These are phyloP conservation scores for Macropus fuliginosus DNA, from an alignment of 2,797 vertebrate species.

Conservation along the genomic window DNA sequence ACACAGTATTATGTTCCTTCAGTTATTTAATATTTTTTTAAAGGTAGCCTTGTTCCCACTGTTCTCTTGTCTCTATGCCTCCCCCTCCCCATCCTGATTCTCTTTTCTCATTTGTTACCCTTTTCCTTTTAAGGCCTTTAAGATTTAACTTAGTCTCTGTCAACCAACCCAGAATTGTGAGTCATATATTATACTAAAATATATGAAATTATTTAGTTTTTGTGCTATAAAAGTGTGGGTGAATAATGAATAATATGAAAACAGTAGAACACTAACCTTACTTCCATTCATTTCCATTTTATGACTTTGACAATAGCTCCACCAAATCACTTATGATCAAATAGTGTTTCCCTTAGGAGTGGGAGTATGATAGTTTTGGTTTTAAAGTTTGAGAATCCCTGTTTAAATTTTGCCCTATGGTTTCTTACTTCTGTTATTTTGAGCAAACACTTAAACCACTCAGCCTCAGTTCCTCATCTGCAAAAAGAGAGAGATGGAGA, in stretches of 20 bases:
- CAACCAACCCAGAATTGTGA: not conserved
- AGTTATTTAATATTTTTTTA: not conserved
- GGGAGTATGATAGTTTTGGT: not conserved
- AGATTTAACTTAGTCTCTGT: not conserved
- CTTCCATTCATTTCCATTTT: not conserved
- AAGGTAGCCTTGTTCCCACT: not conserved
- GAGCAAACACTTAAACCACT: not conserved
- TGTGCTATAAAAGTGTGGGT: not conserved
- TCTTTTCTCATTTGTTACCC: not conserved
- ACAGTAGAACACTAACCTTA: not conserved
- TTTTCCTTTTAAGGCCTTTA: not conserved
- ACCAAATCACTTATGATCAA: not conserved
- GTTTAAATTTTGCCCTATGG: not conserved
- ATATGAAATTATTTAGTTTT: not conserved
- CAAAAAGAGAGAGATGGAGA: not conserved
- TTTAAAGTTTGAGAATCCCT: not conserved
- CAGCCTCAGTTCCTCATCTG: not conserved
- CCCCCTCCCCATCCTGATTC: not conserved
- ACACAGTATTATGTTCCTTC: not conserved
- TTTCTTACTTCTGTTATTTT: not conserved
- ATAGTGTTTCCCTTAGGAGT: not conserved
- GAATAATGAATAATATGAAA: not conserved
- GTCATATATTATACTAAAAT: not conserved
- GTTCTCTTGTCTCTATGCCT: not conserved
- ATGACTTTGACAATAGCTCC: not conserved